Conservation (phyloP, 2,888 invertebrate genomes). For the Podabrus alpinus region DNA sequence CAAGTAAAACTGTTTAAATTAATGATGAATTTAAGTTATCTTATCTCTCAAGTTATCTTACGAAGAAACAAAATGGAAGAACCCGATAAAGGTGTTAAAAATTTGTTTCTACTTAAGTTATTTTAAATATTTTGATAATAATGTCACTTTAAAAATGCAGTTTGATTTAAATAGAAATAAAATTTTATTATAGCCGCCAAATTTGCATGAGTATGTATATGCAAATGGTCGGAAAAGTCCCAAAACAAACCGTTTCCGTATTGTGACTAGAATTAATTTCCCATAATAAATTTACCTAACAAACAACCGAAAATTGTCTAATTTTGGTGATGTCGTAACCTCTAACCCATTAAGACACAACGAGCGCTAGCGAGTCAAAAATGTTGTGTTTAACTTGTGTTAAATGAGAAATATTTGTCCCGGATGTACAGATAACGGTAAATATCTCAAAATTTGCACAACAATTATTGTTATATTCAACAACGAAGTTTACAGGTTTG, state of each 20-base stretch:
- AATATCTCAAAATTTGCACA: too few relatives aligned
- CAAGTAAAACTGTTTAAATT: not conserved
- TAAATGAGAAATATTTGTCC: too few relatives aligned
- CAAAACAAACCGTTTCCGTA: not conserved
- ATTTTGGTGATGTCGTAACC: too few relatives aligned
- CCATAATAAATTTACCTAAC: too few relatives aligned
- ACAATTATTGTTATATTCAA: too few relatives aligned
- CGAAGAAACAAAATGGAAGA: not conserved
- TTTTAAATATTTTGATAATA: not conserved
- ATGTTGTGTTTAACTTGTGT: too few relatives aligned
- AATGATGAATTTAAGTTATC: not conserved
- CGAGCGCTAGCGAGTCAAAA: too few relatives aligned
- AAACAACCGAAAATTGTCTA: too few relatives aligned
- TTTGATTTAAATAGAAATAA: not conserved
- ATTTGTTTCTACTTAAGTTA: not conserved
- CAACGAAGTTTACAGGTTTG: too few relatives aligned
- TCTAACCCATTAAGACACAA: too few relatives aligned
- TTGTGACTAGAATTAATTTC: not conserved
- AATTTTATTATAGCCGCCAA: not conserved
- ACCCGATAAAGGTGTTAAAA: not conserved
- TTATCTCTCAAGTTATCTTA: not conserved
- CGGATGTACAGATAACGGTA: too few relatives aligned
- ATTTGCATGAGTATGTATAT: not conserved
- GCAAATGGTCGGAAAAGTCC: not conserved
- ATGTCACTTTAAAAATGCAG: not conserved